These are phyloP conservation scores for Epinephelus malabaricus DNA, from an alignment of 2,797 vertebrate species.

Conservation along the genomic window DNA sequence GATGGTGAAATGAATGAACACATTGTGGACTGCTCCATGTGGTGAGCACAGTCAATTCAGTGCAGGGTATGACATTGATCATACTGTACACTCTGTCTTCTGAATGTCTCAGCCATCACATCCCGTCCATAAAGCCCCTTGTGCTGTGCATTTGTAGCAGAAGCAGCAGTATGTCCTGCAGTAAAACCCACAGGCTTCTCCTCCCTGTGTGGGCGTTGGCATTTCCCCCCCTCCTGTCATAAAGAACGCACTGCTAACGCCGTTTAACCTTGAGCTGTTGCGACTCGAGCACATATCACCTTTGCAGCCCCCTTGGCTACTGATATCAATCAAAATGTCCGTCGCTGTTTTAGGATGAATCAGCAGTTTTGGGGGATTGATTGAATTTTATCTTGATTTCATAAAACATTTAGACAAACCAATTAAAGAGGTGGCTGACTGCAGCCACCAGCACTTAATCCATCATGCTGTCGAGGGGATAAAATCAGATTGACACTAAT, in stretches of 20 bases:
- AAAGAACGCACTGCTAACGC: constrained; percentile 51
- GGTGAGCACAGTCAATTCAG: constrained; percentile 41
- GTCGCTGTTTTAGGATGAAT: constrained; percentile 73
- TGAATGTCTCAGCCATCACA: constrained; percentile 23
- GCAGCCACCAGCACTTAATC: constrained; percentile 81
- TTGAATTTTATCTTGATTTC: constrained; percentile 86
- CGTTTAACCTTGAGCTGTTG: constrained; percentile 83
- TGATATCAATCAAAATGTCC: constrained; percentile 83
- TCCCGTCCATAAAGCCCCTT: constrained; percentile 17
- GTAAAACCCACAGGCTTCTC: constrained; percentile 49
- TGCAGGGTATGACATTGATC: constrained; percentile 48
- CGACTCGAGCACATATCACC: constrained; percentile 72
- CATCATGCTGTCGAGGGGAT: constrained; percentile 79
- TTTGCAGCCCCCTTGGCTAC: constrained; percentile 65
- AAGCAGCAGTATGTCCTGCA: constrained; percentile 43
- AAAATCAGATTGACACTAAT: constrained; percentile 76
- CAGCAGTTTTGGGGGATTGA: constrained; percentile 80
- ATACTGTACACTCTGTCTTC: constrained; percentile 22
- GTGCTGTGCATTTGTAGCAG: constrained; percentile 16
- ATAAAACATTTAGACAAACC: constrained; percentile 88
- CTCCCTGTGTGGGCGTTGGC: constrained; percentile 52
- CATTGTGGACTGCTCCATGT: constrained; percentile 63
- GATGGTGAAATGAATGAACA: constrained; percentile 58
- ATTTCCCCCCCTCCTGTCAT: constrained; percentile 29
- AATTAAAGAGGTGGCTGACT: constrained; percentile 83